Conservation (phyloP, 1,140 invertebrate genomes). For the Conus betulinus region DNA sequence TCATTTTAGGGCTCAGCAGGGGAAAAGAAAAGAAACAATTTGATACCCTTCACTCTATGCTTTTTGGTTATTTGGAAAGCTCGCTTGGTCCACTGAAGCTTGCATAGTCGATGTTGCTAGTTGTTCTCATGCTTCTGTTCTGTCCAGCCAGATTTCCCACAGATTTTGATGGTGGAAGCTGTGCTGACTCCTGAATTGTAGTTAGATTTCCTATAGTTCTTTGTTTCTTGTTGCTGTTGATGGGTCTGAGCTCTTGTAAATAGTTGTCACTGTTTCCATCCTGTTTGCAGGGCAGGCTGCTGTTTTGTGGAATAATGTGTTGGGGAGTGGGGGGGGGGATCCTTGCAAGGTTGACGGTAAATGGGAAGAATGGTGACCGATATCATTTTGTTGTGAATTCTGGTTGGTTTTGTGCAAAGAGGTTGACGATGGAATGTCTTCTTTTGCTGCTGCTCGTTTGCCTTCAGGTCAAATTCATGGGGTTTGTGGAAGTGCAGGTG, state of each 20-base stretch:
- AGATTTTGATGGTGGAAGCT: background rate
- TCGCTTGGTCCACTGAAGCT: no score
- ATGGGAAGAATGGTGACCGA: no score
- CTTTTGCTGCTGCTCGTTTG: no score
- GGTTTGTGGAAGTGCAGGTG: no score
- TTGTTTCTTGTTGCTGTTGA: background rate
- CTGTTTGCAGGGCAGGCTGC: background rate
- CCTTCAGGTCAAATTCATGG: background rate
- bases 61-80: no score
- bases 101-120: background rate
- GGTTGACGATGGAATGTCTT: no score
- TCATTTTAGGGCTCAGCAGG: no score
- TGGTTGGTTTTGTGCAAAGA: background rate
- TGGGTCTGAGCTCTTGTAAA: background rate
- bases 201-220: background rate
- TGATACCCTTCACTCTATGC: no score
- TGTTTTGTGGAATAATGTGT: background rate
- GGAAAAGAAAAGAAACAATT: no score
- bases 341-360: no score
- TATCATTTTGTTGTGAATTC: background rate
- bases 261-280: background rate
- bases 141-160: background rate
- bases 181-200: background rate
- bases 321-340: no score
- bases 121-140: background rate